Evolutionary conservation across 2,888 invertebrate species (phyloP), one percentile per base, ranked within the genome.

Genomic region (Eilema depressum): DNA sequence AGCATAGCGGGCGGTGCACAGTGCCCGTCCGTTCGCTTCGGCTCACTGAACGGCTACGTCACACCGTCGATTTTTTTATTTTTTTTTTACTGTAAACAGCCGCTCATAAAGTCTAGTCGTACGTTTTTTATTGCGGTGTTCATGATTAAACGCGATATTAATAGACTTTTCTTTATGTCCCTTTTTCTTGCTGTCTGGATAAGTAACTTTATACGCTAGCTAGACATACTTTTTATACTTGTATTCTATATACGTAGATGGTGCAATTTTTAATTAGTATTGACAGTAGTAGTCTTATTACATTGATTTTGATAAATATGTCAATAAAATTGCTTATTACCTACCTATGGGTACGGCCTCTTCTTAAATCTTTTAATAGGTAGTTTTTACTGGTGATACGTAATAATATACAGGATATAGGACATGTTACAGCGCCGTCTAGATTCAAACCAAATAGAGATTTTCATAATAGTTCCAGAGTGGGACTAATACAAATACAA

Each of bases 41-140:
- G 93, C 92, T 92, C 94, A 93, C 88, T 94, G 94, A 93, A 84
- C 86, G 90, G 93, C 91, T 93, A 92, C 92, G 93, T 93, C 92
- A 92, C 88, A 89, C 86, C 86, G 86, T 86, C 87, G 83, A 91
- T 92, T 89, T 90, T 80, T 92, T 92, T 89, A 90, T 90, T 91
- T 89, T 92, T n/a, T 91, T 88, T 87, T 88, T 82, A 88, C 89
- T 86, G 89, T 91, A 93, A 94, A 92, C 90, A 91, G 88, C 88
- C 88, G 88, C 90, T 94, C 90, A 91, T 93, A 92, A 92, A 92
- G 88, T 89, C 86, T 85, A 84, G 86, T 88, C 86, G 85, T 85
- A 85, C 85, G 85, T 83, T 90, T 66, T 91, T 90, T 89, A 85
- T 83, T 83, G 83, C 81, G 75, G 80, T 79, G 75, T 81, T 77